Base-by-base conservation (phyloP, 2,113 vertebrate genomes). In the Lophura nycthemera region DNA sequence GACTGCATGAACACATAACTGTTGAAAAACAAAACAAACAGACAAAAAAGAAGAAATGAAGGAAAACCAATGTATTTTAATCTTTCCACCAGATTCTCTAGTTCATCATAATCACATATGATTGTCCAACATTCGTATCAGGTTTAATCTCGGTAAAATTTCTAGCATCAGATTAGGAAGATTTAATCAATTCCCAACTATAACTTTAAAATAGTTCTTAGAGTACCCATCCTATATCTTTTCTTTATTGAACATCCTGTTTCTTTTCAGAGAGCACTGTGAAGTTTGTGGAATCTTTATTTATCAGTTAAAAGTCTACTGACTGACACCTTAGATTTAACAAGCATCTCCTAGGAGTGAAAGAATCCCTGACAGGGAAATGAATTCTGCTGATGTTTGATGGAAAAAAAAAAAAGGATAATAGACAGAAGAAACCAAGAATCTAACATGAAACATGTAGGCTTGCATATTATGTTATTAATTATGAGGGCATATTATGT, bases 291-390 rank as follows among this genome's bases (percentile, higher is more conserved):
- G 22, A 78, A 34, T 34, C 90, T 89, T 82, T 94, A 32, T 78
- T 85, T 87, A 64, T 60, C 50, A 59, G 27, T 42, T 71, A 45
- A 1, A 72, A 75, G 16, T 34, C 56, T 47, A 70, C 24, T 90
- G 73, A 86, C 65, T 88, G 83, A 78, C 54, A 94, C 4, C 14
- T 78, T 60, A 25, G 52, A 75, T 25, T 93, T 89, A 75, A 86
- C 27, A 47, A 84, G 4, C 32, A 47, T 82, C 29, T 84, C 69
- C 11, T 64, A 56, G 32, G 42, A 78, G 32, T 71, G 10, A 38
- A 64, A 78, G 38, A 86, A 43, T 83, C 57, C 16, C 47, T 78
- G 48, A 71, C 70, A 74, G 3, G 6, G n/a, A 77, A 21, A 59
- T 67, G 9, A 81, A 71, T 88, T 90, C 61, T 83, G 24, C 20